Conservation (phyloP, 2,888 invertebrate genomes). For the Tenthredo livida region DNA sequence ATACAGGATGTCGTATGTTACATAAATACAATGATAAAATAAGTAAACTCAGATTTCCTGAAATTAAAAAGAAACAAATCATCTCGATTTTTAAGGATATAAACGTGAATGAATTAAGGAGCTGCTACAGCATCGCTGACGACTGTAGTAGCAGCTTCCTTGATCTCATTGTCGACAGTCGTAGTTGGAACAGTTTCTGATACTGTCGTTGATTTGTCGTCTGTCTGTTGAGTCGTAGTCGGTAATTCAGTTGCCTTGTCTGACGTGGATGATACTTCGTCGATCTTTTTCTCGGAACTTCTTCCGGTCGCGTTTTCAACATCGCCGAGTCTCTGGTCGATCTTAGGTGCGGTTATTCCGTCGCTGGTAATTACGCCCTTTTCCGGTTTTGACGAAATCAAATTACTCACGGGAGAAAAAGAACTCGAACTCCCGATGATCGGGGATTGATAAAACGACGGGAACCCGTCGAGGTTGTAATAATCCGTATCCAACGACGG, state of each 20-base stretch:
- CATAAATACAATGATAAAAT: slow-evolving; percentile 9
- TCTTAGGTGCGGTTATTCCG: not conserved
- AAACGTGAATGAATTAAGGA: not conserved
- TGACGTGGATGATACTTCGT: not conserved
- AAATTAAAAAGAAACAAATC: not conserved
- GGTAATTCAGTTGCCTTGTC: slow-evolving; percentile 22
- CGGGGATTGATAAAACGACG: slow-evolving; percentile 24
- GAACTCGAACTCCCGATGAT: not conserved
- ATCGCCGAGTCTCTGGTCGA: not conserved
- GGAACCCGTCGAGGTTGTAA: not conserved
- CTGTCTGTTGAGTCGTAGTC: not conserved
- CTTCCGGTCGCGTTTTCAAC: not conserved
- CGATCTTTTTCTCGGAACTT: not conserved
- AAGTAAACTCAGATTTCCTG: not conserved
- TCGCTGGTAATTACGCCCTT: not conserved
- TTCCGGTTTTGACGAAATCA: not conserved
- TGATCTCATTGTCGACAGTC: not conserved
- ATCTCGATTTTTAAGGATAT: not conserved
- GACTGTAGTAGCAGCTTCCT: slow-evolving; percentile 25
- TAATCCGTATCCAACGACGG: not conserved
- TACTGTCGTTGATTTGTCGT: slow-evolving; percentile 7
- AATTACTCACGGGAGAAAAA: not conserved
- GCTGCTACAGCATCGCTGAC: not conserved
- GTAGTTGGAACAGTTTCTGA: slow-evolving; percentile 14
- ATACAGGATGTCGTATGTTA: not conserved